phyloP scores from a whole-genome alignment of 2,888 invertebrate species.

The Andrena praecox region DNA sequence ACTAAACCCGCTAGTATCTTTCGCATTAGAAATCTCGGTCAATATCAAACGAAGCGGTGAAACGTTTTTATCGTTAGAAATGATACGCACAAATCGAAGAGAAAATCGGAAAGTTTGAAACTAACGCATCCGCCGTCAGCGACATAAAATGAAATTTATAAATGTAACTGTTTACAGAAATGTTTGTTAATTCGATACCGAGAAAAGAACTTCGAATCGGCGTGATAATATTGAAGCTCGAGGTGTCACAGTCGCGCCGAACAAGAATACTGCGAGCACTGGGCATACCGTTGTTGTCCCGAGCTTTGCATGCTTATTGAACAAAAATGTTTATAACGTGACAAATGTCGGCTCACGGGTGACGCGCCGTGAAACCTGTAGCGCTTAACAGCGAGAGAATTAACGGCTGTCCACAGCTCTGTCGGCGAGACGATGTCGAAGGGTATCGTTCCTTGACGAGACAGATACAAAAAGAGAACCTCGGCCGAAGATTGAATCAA shows the following conservation, averaged over 20 bases:
- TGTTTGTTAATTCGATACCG: conserved; percentile 14
- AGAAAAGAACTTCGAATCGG: conserved; percentile 19
- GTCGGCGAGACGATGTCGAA: conserved; percentile 20
- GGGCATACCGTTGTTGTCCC: conserved; percentile 1
- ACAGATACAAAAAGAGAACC: conserved; percentile 32
- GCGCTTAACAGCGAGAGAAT: not conserved
- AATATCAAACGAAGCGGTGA: not conserved
- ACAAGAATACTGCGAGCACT: conserved; percentile 22
- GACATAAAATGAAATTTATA: conserved; percentile 14
- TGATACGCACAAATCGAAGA: not conserved
- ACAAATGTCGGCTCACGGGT: conserved; percentile 21
- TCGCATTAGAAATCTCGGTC: not conserved
- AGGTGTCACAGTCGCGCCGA: conserved; percentile 33
- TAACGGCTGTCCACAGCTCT: conserved; percentile 21
- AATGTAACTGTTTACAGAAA: conserved; percentile 28
- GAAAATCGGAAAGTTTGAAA: not conserved
- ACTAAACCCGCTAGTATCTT: not conserved
- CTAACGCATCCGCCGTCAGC: not conserved
- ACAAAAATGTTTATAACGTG: conserved; percentile 23
- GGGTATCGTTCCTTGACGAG: conserved; percentile 29
- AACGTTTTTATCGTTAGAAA: not conserved
- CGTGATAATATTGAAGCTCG: conserved; percentile 2
- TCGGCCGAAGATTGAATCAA: conserved; percentile 60
- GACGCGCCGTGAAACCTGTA: conserved; percentile 1
- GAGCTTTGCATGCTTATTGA: conserved; percentile 16